Evolutionary conservation across 1,140 invertebrate genomes (phyloP).

Genomic region (Phthorimaea operculella): DNA sequence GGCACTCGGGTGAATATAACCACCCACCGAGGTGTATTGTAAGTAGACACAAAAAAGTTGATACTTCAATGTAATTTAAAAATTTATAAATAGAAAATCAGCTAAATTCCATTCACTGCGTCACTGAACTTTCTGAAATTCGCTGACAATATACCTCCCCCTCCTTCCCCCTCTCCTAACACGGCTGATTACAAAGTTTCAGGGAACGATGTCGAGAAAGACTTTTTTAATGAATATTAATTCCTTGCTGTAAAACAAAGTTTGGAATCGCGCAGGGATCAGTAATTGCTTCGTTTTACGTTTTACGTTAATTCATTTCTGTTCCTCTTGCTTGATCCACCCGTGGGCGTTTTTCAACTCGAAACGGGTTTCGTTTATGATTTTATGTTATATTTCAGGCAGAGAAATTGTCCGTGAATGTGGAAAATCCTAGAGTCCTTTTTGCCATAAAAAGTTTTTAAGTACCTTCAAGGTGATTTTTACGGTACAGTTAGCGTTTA

Average conservation of each 20-base stretch:
- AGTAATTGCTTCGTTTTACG: not conserved
- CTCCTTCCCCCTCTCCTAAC: not conserved
- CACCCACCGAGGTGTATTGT: too few relatives aligned
- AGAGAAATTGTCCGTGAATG: too few relatives aligned
- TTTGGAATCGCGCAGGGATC: not conserved
- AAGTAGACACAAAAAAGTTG: too few relatives aligned
- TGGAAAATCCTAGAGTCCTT: not conserved
- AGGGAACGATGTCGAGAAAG: conserved; percentile 1
- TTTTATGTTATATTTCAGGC: not conserved
- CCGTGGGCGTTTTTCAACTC: not conserved
- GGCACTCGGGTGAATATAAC: too few relatives aligned
- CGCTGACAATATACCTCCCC: not conserved
- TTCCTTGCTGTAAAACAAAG: not conserved
- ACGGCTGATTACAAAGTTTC: not conserved
- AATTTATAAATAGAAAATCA: not conserved
- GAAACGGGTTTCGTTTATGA: not conserved
- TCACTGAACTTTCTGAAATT: not conserved
- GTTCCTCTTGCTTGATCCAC: not conserved
- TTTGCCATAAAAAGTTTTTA: not conserved
- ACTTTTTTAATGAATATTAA: conserved; percentile 1
- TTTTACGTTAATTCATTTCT: not conserved
- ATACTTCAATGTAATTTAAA: too few relatives aligned
- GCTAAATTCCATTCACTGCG: not conserved
- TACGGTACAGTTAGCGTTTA: not conserved
- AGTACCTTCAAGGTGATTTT: not conserved